Evolutionary conservation across 2,888 invertebrate species (phyloP).

Genomic region (Eilema sororculum): DNA sequence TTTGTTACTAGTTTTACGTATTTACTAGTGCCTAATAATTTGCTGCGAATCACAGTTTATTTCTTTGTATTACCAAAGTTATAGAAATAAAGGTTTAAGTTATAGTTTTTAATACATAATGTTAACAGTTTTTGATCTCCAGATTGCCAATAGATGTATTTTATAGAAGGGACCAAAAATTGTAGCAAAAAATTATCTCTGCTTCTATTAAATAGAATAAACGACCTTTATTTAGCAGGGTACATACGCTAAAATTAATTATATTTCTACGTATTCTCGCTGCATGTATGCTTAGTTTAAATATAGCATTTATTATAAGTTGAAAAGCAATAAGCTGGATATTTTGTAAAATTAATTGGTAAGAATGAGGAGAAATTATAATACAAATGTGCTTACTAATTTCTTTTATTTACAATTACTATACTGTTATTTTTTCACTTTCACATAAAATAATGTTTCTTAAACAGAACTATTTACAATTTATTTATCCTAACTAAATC

Average conservation of each 20-base stretch:
- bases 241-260: conserved; percentile 21
- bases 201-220: conserved; percentile 19
- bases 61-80: background rate
- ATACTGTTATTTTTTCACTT: background rate
- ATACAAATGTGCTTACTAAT: conserved; percentile 75
- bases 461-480: background rate
- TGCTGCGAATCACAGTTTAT: background rate
- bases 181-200: conserved; percentile 22
- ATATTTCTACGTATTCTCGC: conserved; percentile 26
- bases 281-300: conserved; percentile 45
- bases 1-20: too few relatives aligned
- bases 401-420: conserved; percentile 61
- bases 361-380: conserved; percentile 63
- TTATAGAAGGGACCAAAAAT: conserved; percentile 28
- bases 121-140: conserved; percentile 35
- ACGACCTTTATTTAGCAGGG: conserved; percentile 31
- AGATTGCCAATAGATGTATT: conserved; percentile 24
- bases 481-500: background rate
- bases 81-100: conserved; percentile 7
- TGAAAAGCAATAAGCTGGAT: conserved; percentile 70
- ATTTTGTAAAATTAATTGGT: conserved; percentile 61
- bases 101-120: conserved; percentile 13
- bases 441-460: background rate
- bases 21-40: background rate
- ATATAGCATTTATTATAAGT: conserved; percentile 56